These are phyloP conservation scores for Tanytarsus gracilentus DNA, from an alignment of 2,888 invertebrate species.

Conservation along the genomic window DNA sequence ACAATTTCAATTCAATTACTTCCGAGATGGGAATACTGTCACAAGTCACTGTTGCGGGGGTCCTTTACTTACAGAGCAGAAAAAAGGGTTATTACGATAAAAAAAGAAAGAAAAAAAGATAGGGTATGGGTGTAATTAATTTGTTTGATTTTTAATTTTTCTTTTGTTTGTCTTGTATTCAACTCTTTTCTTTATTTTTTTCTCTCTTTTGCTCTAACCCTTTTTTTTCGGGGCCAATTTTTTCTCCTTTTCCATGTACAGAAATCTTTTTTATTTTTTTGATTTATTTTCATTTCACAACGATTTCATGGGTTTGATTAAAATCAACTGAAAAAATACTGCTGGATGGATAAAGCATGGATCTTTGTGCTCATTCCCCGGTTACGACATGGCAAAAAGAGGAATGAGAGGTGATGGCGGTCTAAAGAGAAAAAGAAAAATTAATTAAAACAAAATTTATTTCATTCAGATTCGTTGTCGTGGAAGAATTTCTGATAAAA, in stretches of 20 bases:
- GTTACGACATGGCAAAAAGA: background rate
- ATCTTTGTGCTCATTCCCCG: background rate
- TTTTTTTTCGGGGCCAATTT: constrained; percentile 22
- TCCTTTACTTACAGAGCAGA: too few relatives aligned
- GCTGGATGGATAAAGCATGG: constrained; percentile 3
- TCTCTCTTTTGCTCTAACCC: background rate
- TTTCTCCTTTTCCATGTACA: too few relatives aligned
- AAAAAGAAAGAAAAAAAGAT: background rate
- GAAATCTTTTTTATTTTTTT: too few relatives aligned
- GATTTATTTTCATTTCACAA: too few relatives aligned
- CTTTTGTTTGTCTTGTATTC: constrained; percentile 17
- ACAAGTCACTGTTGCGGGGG: too few relatives aligned
- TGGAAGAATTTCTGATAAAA: constrained; percentile 28
- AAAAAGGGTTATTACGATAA: background rate
- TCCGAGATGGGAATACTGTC: too few relatives aligned
- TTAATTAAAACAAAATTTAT: constrained; percentile 29
- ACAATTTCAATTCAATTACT: background rate
- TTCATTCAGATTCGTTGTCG: constrained; percentile 25
- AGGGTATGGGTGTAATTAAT: constrained; percentile 27
- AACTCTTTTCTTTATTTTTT: constrained; percentile 3
- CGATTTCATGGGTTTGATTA: constrained; percentile 25
- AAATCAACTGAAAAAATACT: constrained; percentile 28
- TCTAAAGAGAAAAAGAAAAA: constrained; percentile 7
- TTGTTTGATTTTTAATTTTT: constrained; percentile 29
- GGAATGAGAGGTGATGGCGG: background rate